Conservation (phyloP, 2,888 invertebrate species). For the Hirtodrosophila histrioides region DNA sequence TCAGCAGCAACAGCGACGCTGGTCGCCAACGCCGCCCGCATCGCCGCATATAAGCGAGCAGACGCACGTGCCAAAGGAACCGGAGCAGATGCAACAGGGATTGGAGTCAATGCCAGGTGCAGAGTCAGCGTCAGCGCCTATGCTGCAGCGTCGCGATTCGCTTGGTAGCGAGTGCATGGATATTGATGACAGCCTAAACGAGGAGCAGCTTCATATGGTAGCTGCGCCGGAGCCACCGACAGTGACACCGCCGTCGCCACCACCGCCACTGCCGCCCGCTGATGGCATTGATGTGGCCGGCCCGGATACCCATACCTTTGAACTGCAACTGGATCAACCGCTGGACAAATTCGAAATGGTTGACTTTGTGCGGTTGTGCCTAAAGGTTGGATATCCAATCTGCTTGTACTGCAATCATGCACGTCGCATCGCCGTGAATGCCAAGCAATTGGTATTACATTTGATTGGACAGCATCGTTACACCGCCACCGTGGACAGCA, state of each 20-base stretch:
- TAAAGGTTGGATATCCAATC: constrained; percentile 88
- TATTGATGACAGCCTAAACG: constrained; percentile 57
- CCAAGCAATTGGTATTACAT: constrained; percentile 91
- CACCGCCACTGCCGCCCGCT: constrained; percentile 45
- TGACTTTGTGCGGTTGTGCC: constrained; percentile 89
- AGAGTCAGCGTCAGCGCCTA: not conserved
- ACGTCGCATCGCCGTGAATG: constrained; percentile 93
- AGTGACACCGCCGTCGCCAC: not conserved
- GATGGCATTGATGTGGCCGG: constrained; percentile 86
- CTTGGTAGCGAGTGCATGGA: constrained; percentile 72
- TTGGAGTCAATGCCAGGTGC: not conserved
- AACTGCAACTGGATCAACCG: constrained; percentile 90
- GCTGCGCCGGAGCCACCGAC: not conserved
- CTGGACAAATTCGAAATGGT: constrained; percentile 90
- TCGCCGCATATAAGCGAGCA: constrained; percentile 64
- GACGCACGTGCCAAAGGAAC: constrained; percentile 28
- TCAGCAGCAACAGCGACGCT: constrained; percentile 64
- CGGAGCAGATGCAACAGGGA: not conserved
- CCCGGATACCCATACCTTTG: constrained; percentile 88
- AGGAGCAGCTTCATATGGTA: constrained; percentile 1
- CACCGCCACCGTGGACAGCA: constrained; percentile 91
- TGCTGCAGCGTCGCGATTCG: constrained; percentile 59
- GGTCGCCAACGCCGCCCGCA: constrained; percentile 81
- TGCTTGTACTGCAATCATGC: constrained; percentile 95
- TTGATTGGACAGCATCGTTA: constrained; percentile 92